Evolutionary conservation across 2,888 invertebrate species (phyloP).

Genomic region (Thereva nobilitata): DNA sequence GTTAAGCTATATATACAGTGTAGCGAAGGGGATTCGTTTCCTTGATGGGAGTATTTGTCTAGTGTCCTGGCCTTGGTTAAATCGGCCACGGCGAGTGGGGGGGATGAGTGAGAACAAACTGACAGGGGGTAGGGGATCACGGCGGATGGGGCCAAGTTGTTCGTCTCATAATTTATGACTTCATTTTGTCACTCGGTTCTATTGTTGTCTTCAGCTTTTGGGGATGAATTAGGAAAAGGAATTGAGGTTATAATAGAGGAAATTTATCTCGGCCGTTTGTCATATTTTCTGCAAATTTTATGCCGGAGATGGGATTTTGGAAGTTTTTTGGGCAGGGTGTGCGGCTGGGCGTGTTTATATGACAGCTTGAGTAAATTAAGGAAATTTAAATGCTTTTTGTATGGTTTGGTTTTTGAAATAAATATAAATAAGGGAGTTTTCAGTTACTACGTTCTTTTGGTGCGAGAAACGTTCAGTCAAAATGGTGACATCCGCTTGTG

Average conservation of each 20-base stretch:
- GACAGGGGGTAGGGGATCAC: not conserved
- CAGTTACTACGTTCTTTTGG: no score
- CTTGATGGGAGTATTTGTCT: conserved; percentile 29
- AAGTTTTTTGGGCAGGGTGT: not conserved
- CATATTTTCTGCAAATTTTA: conserved; percentile 23
- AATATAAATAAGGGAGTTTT: no score
- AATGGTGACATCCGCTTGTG: no score
- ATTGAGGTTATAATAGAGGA: conserved; percentile 28
- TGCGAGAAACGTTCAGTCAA: no score
- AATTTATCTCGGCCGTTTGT: conserved; percentile 34
- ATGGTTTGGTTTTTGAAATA: no score
- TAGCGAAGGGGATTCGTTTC: not conserved
- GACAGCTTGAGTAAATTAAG: no score
- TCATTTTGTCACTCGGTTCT: conserved; percentile 32
- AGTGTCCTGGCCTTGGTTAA: conserved; percentile 8
- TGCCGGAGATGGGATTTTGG: conserved; percentile 6
- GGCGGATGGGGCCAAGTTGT: conserved; percentile 25
- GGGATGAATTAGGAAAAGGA: conserved; percentile 34
- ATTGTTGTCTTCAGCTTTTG: conserved; percentile 35
- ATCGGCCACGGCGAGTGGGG: not conserved
- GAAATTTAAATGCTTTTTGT: no score
- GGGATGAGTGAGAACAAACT: not conserved
- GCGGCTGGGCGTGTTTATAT: no score
- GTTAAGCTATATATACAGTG: conserved; percentile 7
- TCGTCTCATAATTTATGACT: conserved; percentile 34